Evolutionary conservation across 1,140 invertebrate genomes (phyloP).

Genomic region (Bombus sibiricus): DNA sequence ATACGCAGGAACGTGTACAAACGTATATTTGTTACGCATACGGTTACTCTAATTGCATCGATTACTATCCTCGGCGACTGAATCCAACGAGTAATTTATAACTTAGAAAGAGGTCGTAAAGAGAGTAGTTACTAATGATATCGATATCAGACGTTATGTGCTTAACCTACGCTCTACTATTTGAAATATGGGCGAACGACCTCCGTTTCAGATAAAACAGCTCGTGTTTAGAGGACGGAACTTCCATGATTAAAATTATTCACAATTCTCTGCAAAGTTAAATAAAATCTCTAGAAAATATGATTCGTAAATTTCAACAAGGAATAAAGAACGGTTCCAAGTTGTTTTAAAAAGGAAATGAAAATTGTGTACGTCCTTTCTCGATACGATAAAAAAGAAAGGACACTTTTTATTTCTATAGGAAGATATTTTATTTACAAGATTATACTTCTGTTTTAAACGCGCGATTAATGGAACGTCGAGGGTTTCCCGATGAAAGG

Average conservation of each 20-base stretch:
- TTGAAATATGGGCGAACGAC: constrained; percentile 43
- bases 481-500: constrained; percentile 48
- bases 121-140: constrained; percentile 64
- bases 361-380: not conserved
- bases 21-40: constrained; percentile 30
- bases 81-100: constrained; percentile 60
- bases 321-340: not conserved
- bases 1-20: constrained; percentile 34
- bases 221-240: not conserved
- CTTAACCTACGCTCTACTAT: constrained; percentile 45
- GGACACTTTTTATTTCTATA: not conserved
- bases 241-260: constrained; percentile 17
- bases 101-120: constrained; percentile 63
- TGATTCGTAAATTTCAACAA: not conserved
- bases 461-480: constrained; percentile 24
- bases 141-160: constrained; percentile 50
- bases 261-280: not conserved
- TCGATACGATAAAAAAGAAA: too few species aligned
- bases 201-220: constrained; percentile 20
- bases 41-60: constrained; percentile 58
- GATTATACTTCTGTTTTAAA: constrained; percentile 9
- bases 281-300: not conserved
- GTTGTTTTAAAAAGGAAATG: not conserved
- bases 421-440: not conserved
- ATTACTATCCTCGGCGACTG: constrained; percentile 34